These are phyloP conservation scores for Melopsittacus undulatus DNA, from an alignment of 2,797 vertebrate species.

Conservation along the genomic window DNA sequence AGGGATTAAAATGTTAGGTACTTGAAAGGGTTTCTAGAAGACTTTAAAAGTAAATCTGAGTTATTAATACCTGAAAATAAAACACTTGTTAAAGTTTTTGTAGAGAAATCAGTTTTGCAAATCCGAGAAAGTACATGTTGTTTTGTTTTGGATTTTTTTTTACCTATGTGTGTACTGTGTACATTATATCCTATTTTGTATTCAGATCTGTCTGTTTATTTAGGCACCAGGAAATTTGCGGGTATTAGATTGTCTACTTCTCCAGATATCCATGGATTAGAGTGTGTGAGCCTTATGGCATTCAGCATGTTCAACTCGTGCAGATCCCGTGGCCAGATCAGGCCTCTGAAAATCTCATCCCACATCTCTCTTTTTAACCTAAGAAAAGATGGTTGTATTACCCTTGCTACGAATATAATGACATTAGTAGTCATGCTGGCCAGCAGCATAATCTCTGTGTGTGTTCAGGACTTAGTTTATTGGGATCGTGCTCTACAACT, in stretches of 20 bases:
- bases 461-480: background rate
- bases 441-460: background rate
- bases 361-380: background rate
- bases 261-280: background rate
- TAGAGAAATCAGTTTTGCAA: background rate
- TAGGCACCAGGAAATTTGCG: background rate
- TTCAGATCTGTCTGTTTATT: background rate
- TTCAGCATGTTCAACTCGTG: background rate
- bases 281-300: accelerated
- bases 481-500: background rate
- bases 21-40: background rate
- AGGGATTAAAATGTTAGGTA: background rate
- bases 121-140: background rate
- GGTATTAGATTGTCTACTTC: accelerated
- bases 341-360: background rate
- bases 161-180: accelerated
- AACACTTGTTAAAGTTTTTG: background rate
- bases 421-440: background rate
- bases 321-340: background rate
- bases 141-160: background rate
- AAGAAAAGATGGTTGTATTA: background rate
- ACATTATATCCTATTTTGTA: background rate
- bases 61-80: background rate
- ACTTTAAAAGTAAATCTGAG: background rate
- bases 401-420: background rate